phyloP scores from a whole-genome alignment of 1,140 invertebrate genomes.

The Drosophila ogumai region DNA sequence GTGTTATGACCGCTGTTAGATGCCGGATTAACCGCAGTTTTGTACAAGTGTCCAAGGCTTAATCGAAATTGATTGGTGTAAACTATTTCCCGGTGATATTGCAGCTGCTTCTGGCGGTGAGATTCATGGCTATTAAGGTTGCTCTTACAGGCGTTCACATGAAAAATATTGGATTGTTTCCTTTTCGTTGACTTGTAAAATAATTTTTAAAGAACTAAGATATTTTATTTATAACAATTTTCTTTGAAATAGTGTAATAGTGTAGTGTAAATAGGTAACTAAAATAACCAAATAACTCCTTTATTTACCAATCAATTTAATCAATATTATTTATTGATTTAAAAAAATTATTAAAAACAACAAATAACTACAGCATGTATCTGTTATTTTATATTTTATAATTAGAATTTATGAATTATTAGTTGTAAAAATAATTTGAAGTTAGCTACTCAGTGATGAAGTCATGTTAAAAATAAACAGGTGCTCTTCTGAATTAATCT shows the following conservation, averaged over 20 bases:
- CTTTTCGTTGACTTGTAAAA: no score
- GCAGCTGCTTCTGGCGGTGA: neutral
- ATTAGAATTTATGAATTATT: no score
- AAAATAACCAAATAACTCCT: neutral
- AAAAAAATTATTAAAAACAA: no score
- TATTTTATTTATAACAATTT: neutral
- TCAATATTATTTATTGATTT: neutral
- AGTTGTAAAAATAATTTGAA: no score
- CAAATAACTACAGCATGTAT: no score
- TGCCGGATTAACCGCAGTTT: slow-evolving; percentile 49
- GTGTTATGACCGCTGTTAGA: slow-evolving; percentile 55
- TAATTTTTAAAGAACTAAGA: neutral
- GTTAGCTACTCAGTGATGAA: no score
- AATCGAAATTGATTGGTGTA: slow-evolving; percentile 37
- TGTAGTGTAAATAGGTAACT: neutral
- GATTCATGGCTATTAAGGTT: no score
- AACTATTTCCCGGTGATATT: slow-evolving; percentile 22
- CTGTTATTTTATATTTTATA: no score
- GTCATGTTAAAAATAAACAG: no score
- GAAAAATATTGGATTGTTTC: neutral
- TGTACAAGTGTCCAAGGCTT: slow-evolving; percentile 36
- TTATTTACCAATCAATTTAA: neutral
- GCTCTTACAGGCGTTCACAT: neutral
- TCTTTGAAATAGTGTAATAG: neutral
- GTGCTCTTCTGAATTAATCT: no score